A percentile compares a stretch with the other conserved stretches of the same genome.
Conservation (phyloP, 2,797 vertebrate species). For the Todus mexicanus region DNA sequence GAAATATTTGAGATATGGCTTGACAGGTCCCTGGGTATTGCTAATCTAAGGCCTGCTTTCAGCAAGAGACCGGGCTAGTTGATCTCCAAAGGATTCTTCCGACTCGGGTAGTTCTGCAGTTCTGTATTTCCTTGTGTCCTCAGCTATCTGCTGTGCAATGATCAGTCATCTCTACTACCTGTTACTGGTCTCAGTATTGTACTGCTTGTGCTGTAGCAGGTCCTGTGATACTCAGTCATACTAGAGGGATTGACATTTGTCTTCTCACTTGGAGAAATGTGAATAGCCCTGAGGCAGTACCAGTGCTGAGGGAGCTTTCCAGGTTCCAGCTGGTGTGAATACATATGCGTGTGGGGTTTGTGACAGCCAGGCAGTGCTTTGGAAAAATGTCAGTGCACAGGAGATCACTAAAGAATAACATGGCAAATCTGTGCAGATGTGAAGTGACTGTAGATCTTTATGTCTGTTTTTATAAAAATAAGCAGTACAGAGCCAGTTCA, state of each 20-base stretch:
- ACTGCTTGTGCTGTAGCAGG: background rate
- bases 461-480: background rate
- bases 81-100: background rate
- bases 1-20: fast-evolving
- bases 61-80: background rate
- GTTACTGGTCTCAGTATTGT: background rate
- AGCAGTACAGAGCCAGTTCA: background rate
- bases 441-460: background rate
- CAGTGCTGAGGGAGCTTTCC: background rate
- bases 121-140: background rate
- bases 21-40: background rate
- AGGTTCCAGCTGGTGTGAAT: background rate
- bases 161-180: background rate
- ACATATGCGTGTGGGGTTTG: background rate
- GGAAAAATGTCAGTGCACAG: background rate
- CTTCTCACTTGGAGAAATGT: background rate
- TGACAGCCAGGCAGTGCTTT: background rate
- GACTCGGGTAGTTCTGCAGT: background rate
- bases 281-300: background rate
- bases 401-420: background rate
- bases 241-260: background rate
- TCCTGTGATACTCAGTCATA: background rate
- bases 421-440: background rate
- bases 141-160: background rate
- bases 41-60: background rate